Base-by-base conservation (phyloP, 2,113 vertebrate species). In the Castor canadensis region DNA sequence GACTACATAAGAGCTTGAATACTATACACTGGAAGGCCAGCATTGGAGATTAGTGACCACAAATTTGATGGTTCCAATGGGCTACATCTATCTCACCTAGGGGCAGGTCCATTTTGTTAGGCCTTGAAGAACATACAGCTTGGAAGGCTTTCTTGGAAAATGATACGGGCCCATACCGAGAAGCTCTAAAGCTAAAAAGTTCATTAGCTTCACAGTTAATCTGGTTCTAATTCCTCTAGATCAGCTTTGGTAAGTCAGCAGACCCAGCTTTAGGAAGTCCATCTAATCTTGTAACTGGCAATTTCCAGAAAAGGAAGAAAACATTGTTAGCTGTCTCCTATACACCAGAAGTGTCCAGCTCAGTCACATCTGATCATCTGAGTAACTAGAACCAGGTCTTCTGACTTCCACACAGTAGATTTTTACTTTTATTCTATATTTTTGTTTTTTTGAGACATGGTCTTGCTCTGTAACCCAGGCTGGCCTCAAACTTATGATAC, bases 271-370 rank as follows among this genome's bases (percentile, higher is more conserved):
- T 72, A 9, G 22, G 40, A n/a, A 40, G 19, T 16, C 32, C 58
- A 82, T 10, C 20, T 73, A 58, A 24, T 62, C 40, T 49, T 94
- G 43, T 22, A 47, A 52, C 47, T 47, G 11, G 38, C 30, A 89
- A 43, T 92, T 89, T 89, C 60, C 45, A 81, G 73, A 71, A 88
- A 66, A 96, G n/a, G 15, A 77, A 15, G 67, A 94, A 62, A 89
- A 67, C 30, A 67, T 11, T 73, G 35, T 67, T n/a, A 62, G 11
- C 67, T 43, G n/a, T 49, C 28, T 20, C 67, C 45, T 60, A 30
- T 11, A 73, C 11, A 82, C 8, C 16, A 32, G 20, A 56, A 93
- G 30, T 87, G 17, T n/a, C 19, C 26, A 75, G 19, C 26, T 80
- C 66, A 81, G 30, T 82, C 40, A 86, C 60, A 71, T 54, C 22